Base-by-base conservation (phyloP, 2,797 vertebrate genomes). In the Acipenser transmontanus region DNA sequence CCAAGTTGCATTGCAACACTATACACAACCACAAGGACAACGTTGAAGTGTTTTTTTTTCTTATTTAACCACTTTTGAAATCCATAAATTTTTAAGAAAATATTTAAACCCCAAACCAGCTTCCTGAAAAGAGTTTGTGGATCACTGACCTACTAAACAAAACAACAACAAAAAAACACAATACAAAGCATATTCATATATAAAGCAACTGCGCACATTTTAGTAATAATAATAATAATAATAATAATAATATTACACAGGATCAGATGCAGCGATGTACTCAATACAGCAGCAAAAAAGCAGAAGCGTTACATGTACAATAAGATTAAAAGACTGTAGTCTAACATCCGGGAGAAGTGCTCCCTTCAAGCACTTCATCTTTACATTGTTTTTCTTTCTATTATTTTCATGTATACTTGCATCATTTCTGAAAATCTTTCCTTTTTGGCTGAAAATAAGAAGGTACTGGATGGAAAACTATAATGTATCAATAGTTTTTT, bases 351-450 rank as follows among this genome's bases (percentile, higher is more conserved):
- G 80, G 74, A 80, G 68, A 78, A 76, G 72, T 8, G 73, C 79
- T 79, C 79, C 79, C 77, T 81, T 83, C 75, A 67, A 82, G 76
- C 69, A 72, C 72, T 72, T 82, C 68, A 75, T 80, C 76, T 79
- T 77, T 76, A 81, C 71, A 79, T 57, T 50, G 11, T 75, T n/a
- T 49, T 76, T 57, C 54, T 71, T 66, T 62, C 9, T 68, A 62
- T 52, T 34, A 34, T 63, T 20, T 57, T 63, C 50, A 64, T 49
- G 62, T 64, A 63, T 47, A 54, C 52, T 57, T 64, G 49, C 57
- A 8, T 64, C 34, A 52, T 51, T 9, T 6, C 48, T 59, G 49
- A 47, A 52, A 59, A 61, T 62, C 34, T 34, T 68, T 49, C 17
- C 13, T 13, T 69, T 50, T 47, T 61, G 64, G 54, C 64, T 66